phyloP scores from a whole-genome alignment of 2,888 invertebrate species.

The Alsophila aescularia region DNA sequence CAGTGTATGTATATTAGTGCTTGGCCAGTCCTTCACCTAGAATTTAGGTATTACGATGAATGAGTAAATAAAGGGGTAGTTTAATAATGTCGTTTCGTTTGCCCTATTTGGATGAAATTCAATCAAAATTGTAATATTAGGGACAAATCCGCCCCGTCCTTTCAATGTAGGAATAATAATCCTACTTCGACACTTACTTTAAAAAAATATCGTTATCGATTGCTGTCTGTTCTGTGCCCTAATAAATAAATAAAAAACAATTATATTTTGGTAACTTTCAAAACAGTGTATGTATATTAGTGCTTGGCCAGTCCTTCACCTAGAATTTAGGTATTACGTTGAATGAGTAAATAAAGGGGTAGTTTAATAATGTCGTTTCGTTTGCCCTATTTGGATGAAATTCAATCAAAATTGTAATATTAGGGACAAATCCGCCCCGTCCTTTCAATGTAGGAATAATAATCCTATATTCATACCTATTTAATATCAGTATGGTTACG shows the following conservation, averaged over 20 bases:
- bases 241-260: no score
- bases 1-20: no score
- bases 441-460: constrained; percentile 3
- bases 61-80: not conserved
- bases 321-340: not conserved
- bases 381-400: constrained; percentile 2
- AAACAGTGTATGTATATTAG: no score
- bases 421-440: not conserved
- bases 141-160: not conserved
- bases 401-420: constrained; percentile 3
- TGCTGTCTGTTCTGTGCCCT: no score
- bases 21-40: not conserved
- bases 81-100: constrained; percentile 2
- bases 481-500: no score
- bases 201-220: no score
- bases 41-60: not conserved
- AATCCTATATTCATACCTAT: not conserved
- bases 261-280: no score
- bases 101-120: constrained; percentile 3
- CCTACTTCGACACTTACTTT: not conserved
- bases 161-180: constrained; percentile 1
- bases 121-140: constrained; percentile 3
- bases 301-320: not conserved
- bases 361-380: constrained; percentile 1
- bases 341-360: not conserved